phyloP scores from a whole-genome alignment of 2,888 invertebrate genomes.

The Blastobasis lacticolella region DNA sequence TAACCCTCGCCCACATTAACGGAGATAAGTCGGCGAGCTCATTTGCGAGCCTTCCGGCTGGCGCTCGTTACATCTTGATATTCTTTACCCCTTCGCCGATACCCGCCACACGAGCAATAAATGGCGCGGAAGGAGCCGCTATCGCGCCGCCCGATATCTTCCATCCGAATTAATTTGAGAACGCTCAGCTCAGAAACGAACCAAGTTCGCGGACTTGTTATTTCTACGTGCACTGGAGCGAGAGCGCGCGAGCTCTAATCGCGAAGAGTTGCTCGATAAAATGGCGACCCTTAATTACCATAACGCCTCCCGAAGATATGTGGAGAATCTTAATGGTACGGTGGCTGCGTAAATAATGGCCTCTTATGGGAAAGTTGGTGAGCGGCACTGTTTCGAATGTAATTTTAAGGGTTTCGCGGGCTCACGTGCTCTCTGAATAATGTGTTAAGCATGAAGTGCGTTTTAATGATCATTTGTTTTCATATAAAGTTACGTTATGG shows the following conservation, averaged over 20 bases:
- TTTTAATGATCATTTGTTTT: slow-evolving; percentile 52
- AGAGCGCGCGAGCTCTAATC: slow-evolving; percentile 53
- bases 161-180: slow-evolving; percentile 73
- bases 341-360: slow-evolving; percentile 72
- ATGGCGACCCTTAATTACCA: slow-evolving; percentile 74
- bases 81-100: slow-evolving; percentile 73
- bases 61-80: slow-evolving; percentile 72
- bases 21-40: slow-evolving; percentile 73
- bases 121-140: slow-evolving; percentile 72
- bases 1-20: slow-evolving; percentile 72
- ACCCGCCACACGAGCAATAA: slow-evolving; percentile 72
- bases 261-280: slow-evolving; percentile 68
- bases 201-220: slow-evolving; percentile 70
- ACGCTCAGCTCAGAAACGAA: slow-evolving; percentile 60
- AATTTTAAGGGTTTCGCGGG: slow-evolving; percentile 66
- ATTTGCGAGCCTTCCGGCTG: slow-evolving; percentile 74
- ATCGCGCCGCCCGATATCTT: slow-evolving; percentile 70
- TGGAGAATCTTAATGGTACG: slow-evolving; percentile 73
- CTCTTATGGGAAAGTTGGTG: slow-evolving; percentile 73
- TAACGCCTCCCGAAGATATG: slow-evolving; percentile 72
- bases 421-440: slow-evolving; percentile 70
- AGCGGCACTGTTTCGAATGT: slow-evolving; percentile 72
- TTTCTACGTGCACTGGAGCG: slow-evolving; percentile 59
- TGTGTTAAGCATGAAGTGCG: slow-evolving; percentile 53
- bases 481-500: slow-evolving; percentile 27